Percentiles rank a stretch among this genome's conserved stretches.
phyloP scores from a whole-genome alignment of 2,113 vertebrate genomes.

The Orcinus orca region DNA sequence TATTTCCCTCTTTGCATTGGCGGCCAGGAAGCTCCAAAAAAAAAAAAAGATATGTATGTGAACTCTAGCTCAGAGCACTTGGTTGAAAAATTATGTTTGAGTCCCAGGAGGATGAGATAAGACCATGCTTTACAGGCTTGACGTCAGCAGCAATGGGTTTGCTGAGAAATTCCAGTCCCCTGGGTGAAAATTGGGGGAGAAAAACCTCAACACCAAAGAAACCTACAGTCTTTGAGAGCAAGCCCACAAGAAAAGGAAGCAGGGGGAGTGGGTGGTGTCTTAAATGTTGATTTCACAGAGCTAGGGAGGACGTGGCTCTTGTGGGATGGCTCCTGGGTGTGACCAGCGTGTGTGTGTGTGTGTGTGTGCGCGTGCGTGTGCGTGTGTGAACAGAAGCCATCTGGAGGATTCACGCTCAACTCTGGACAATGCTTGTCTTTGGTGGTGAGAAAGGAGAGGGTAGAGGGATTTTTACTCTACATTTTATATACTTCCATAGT shows the following conservation, averaged over 20 bases:
- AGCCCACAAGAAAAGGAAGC: background rate
- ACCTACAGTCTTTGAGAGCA: background rate
- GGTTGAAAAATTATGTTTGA: background rate
- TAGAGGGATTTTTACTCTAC: background rate
- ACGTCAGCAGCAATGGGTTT: background rate
- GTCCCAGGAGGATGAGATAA: background rate
- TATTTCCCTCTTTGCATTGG: background rate
- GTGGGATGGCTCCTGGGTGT: background rate
- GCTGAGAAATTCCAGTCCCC: background rate
- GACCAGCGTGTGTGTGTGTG: background rate
- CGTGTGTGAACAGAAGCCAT: background rate
- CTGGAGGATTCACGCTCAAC: background rate
- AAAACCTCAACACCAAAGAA: background rate
- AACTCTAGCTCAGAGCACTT: background rate
- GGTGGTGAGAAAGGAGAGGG: background rate
- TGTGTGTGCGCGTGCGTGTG: rapidly evolving
- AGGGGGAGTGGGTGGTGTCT: background rate
- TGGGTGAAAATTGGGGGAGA: background rate
- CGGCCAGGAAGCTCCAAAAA: background rate
- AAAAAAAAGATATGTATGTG: too few relatives aligned
- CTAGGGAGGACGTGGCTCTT: background rate
- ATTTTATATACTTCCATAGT: background rate
- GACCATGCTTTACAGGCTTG: background rate
- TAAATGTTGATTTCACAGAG: background rate
- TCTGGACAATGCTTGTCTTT: background rate